phyloP scores from a whole-genome alignment of 2,113 vertebrate species.

The Oostethus manadensis region DNA sequence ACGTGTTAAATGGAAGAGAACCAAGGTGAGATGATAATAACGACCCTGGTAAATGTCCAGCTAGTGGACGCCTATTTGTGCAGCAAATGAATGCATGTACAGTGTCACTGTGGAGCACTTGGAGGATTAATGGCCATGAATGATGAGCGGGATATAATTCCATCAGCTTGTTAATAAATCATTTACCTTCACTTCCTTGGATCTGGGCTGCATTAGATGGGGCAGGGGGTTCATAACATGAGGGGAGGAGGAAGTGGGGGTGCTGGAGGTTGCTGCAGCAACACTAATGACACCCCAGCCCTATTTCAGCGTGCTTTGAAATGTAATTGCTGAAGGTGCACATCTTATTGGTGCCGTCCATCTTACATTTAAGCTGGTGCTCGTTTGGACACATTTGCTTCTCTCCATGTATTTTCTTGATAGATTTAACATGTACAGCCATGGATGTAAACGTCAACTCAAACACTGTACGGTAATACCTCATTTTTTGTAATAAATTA shows the following conservation, averaged over 20 bases:
- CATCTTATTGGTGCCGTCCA: slow-evolving; percentile 17
- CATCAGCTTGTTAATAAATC: slow-evolving; percentile 65
- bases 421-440: neutral
- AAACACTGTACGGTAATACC: too few relatives aligned
- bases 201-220: slow-evolving; percentile 49
- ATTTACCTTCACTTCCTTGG: slow-evolving; percentile 41
- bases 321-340: slow-evolving; percentile 41
- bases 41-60: slow-evolving; percentile 30
- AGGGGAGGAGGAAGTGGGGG: slow-evolving; percentile 6
- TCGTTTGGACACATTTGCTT: neutral
- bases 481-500: too few relatives aligned
- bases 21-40: slow-evolving; percentile 37
- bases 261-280: slow-evolving; percentile 55
- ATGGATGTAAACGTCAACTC: too few relatives aligned
- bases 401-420: neutral
- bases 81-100: slow-evolving; percentile 53
- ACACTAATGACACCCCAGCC: slow-evolving; percentile 57
- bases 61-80: slow-evolving; percentile 49
- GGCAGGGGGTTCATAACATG: slow-evolving; percentile 46
- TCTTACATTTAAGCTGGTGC: slow-evolving; percentile 11
- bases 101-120: slow-evolving; percentile 45
- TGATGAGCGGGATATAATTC: slow-evolving; percentile 58
- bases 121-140: slow-evolving; percentile 52
- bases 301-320: slow-evolving; percentile 31
- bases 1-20: slow-evolving; percentile 34